phyloP scores from a whole-genome alignment of 2,797 vertebrate species.

The Tenualosa thibaudeaui region DNA sequence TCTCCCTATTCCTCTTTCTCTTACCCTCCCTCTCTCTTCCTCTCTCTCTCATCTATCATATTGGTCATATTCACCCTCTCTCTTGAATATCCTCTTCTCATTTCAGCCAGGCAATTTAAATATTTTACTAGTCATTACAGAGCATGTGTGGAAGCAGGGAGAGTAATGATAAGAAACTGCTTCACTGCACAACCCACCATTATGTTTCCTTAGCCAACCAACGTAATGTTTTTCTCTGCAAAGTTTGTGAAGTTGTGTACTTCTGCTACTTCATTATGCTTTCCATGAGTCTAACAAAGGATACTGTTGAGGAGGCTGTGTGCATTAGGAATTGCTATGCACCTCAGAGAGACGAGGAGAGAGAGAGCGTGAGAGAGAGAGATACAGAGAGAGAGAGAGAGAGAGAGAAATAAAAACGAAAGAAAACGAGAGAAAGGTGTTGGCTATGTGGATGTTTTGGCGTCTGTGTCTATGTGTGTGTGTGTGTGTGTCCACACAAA shows the following conservation, averaged over 20 bases:
- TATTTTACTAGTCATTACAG: constrained; percentile 9
- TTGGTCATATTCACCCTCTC: constrained; percentile 1
- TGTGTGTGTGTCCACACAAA: background rate
- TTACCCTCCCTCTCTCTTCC: background rate
- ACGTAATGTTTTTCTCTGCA: background rate
- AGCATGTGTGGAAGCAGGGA: background rate
- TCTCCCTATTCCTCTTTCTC: background rate
- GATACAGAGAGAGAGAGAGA: background rate
- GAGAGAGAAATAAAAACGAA: background rate
- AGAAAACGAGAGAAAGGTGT: background rate
- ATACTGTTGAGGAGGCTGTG: background rate
- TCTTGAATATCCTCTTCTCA: background rate
- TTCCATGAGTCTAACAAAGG: background rate
- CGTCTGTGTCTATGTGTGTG: constrained; percentile 9
- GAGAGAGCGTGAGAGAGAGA: background rate
- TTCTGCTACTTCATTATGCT: background rate
- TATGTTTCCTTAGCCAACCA: background rate
- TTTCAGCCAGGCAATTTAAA: constrained; percentile 18
- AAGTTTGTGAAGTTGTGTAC: background rate
- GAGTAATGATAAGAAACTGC: background rate
- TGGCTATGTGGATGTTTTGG: background rate
- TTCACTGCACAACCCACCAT: background rate
- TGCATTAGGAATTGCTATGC: background rate
- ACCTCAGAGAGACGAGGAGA: background rate
- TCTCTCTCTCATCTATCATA: background rate